phyloP scores from a whole-genome alignment of 2,113 vertebrate species.

The Opisthocomus hoazin region DNA sequence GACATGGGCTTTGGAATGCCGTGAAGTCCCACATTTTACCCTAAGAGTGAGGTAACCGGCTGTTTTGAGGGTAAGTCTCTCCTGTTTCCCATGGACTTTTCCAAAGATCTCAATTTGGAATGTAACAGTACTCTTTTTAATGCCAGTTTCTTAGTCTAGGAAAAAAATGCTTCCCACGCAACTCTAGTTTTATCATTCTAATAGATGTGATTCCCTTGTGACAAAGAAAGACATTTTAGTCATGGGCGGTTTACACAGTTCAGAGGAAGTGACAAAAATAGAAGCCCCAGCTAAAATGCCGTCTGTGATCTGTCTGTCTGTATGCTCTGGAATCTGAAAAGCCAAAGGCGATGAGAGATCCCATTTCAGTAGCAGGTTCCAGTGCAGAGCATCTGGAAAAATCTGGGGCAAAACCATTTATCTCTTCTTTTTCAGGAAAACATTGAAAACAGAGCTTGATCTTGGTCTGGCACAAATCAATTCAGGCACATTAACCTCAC shows the following conservation, averaged over 20 bases:
- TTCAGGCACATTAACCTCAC: slow-evolving; percentile 21
- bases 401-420: background rate
- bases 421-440: background rate
- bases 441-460: background rate
- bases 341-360: background rate
- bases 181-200: background rate
- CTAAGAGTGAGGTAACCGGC: background rate
- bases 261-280: slow-evolving; percentile 39
- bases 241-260: background rate
- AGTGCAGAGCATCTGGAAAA: background rate
- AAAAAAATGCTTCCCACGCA: slow-evolving; percentile 9
- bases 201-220: rapidly evolving
- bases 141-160: background rate
- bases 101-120: background rate
- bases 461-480: background rate
- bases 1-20: background rate
- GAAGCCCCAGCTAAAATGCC: background rate
- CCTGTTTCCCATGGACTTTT: background rate
- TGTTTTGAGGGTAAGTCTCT: background rate
- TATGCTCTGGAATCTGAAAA: slow-evolving; percentile 19
- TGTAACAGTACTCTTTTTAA: background rate
- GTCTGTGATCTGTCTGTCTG: background rate
- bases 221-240: background rate
- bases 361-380: slow-evolving; percentile 11
- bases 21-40: background rate